phyloP scores from a whole-genome alignment of 1,140 invertebrate species.

The Temnothorax longispinosus region DNA sequence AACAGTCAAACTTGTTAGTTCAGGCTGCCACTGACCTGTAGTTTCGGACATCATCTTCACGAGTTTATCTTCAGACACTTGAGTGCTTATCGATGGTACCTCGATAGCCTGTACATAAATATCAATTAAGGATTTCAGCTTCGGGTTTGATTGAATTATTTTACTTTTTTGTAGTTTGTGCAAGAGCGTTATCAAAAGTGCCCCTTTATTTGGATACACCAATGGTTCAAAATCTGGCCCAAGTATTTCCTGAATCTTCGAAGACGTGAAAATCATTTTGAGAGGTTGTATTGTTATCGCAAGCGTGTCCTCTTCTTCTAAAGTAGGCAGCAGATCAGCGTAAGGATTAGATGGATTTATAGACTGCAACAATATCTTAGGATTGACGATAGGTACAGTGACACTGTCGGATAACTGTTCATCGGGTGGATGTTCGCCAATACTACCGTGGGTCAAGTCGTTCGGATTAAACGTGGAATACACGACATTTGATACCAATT shows the following conservation, averaged over 20 bases:
- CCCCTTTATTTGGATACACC: constrained; percentile 49
- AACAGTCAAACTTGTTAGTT: constrained; percentile 53
- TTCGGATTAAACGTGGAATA: constrained; percentile 53
- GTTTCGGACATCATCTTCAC: constrained; percentile 26
- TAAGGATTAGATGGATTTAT: constrained; percentile 56
- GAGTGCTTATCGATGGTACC: constrained; percentile 26
- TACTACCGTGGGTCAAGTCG: not conserved
- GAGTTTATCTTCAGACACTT: constrained; percentile 51
- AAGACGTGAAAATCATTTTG: not conserved
- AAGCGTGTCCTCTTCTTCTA: not conserved
- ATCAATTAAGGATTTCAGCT: constrained; percentile 16
- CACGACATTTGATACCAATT: constrained; percentile 30
- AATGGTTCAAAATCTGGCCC: constrained; percentile 56
- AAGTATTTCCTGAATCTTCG: constrained; percentile 37
- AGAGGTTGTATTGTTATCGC: constrained; percentile 5
- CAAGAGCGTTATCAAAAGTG: constrained; percentile 58
- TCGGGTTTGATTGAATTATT: not conserved
- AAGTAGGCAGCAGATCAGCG: constrained; percentile 33
- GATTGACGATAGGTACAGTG: constrained; percentile 59
- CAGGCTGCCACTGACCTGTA: constrained; percentile 59
- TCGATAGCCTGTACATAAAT: constrained; percentile 38
- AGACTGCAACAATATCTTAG: constrained; percentile 46
- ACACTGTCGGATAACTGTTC: not conserved
- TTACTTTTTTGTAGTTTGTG: not conserved
- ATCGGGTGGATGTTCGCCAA: constrained; percentile 15